phyloP scores from a whole-genome alignment of 2,888 invertebrate species.

The Ophioninae sp. region DNA sequence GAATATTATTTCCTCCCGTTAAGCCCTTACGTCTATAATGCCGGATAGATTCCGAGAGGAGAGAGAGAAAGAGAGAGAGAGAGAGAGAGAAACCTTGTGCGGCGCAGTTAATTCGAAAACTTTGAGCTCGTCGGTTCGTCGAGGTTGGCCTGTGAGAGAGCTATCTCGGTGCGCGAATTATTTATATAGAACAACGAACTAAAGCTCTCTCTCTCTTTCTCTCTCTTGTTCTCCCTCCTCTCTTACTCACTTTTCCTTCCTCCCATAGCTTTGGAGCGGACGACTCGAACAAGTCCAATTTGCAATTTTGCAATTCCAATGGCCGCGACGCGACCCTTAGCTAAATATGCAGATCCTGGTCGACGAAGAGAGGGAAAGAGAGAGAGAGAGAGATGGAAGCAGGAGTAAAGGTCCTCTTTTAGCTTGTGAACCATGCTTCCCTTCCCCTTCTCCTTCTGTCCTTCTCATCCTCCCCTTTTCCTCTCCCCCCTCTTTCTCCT shows the following conservation, averaged over 20 bases:
- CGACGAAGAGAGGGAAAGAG: slow-evolving; percentile 55
- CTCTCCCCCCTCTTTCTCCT: slow-evolving; percentile 49
- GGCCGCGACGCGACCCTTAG: slow-evolving; percentile 77
- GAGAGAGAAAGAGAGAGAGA: slow-evolving; percentile 28
- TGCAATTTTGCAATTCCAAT: slow-evolving; percentile 81
- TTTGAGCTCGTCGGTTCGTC: slow-evolving; percentile 63
- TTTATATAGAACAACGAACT: slow-evolving; percentile 48
- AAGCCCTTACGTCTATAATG: slow-evolving; percentile 5
- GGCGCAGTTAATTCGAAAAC: slow-evolving; percentile 74
- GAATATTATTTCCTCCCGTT: slow-evolving; percentile 54
- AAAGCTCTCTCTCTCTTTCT: slow-evolving; percentile 29
- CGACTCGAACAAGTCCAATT: slow-evolving; percentile 79
- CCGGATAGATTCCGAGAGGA: neutral
- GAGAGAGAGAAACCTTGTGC: slow-evolving; percentile 44
- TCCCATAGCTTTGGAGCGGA: slow-evolving; percentile 49
- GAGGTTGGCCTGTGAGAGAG: slow-evolving; percentile 43
- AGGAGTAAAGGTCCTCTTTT: slow-evolving; percentile 55
- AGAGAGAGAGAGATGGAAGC: slow-evolving; percentile 49
- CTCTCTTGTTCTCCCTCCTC: slow-evolving; percentile 22
- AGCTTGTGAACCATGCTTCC: slow-evolving; percentile 59
- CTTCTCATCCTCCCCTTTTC: slow-evolving; percentile 62
- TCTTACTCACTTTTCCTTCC: neutral
- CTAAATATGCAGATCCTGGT: slow-evolving; percentile 79
- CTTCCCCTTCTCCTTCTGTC: slow-evolving; percentile 60
- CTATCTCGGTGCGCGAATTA: slow-evolving; percentile 36